Base-by-base conservation (phyloP, 1,140 invertebrate species). In the Bilobella aurantiaca region DNA sequence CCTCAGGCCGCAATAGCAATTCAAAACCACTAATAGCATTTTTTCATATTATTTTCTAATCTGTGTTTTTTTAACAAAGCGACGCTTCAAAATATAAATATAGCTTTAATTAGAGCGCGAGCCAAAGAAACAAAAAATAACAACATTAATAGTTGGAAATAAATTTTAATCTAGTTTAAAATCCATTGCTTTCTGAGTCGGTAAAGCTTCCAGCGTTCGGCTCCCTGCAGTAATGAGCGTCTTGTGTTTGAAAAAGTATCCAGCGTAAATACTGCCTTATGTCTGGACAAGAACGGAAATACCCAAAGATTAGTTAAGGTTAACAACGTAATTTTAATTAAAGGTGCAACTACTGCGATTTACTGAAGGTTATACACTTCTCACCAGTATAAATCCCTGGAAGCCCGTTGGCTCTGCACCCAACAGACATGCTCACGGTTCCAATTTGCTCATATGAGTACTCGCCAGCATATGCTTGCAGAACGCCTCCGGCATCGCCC, bases 381-480 rank as follows among this genome's bases (percentile, higher is more conserved):
- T 53, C 12, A 53, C 49, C 49, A 18, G 49, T 53, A 23, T 53
- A 53, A 53, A 53, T 23, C 21, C 49, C 49, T 5, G 49, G 49
- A 5, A 23, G 12, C 8, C 25, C 49, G 49, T 23, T 53, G 5
- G 49, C 21, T 53, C 49, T 53, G 25, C 49, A 53, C 5, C 49
- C 49, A 8, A 53, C 49, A 16, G 49, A 14, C 23, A 16, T 53
- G 21, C 49, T 53, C 12, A 53, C 49, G 5, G 23, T 5, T 5
- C 49, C 49, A 5, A 53, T 53, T 53, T 53, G 49, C 23, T 53
- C 12, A 53, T 53, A 53, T 3, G 49, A 53, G 21, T 53, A 53
- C 5, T 53, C 3, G 5, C 49, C 49, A 23, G 49, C 49, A 23
- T 53, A 53, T 5, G 23, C 49, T 53, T 53, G 49, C 12, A 53